Evolutionary conservation across 1,140 invertebrate species (phyloP).

Genomic region (Cheumatopsyche charites): DNA sequence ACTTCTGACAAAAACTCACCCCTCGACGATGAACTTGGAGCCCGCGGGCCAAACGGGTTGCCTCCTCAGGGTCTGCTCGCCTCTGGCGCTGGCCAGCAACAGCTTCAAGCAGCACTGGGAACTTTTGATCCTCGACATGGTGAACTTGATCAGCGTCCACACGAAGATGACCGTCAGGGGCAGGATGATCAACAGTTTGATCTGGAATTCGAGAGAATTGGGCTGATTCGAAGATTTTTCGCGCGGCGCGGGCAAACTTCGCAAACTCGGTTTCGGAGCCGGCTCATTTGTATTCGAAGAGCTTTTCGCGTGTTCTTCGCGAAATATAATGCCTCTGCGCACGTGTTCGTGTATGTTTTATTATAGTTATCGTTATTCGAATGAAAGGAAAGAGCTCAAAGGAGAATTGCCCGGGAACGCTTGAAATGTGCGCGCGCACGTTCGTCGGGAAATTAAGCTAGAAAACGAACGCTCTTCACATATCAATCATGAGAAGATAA

Average conservation of each 20-base stretch:
- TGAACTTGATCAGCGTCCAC: neutral
- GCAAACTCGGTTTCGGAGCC: neutral
- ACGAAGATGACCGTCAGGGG: neutral
- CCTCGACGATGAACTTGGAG: neutral
- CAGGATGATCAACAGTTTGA: neutral
- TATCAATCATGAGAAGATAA: neutral
- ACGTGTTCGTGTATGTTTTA: too few relatives aligned
- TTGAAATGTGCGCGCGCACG: neutral
- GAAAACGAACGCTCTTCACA: neutral
- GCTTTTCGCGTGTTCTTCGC: neutral
- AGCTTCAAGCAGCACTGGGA: constrained; percentile 26
- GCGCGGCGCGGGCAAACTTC: neutral
- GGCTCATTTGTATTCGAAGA: constrained; percentile 8
- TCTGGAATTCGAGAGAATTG: neutral
- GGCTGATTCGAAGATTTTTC: too few relatives aligned
- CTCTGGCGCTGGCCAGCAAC: constrained; percentile 16
- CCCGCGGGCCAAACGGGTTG: constrained; percentile 21
- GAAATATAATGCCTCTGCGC: too few relatives aligned
- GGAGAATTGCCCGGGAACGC: constrained; percentile 3
- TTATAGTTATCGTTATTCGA: too few relatives aligned
- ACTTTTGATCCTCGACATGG: neutral
- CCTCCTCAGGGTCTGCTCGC: constrained; percentile 1
- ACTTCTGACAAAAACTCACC: constrained; percentile 4
- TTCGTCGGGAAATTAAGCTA: neutral
- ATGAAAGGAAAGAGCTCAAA: neutral